Base-by-base conservation (phyloP, 2,888 invertebrate genomes). In the Eupithecia subumbrata region DNA sequence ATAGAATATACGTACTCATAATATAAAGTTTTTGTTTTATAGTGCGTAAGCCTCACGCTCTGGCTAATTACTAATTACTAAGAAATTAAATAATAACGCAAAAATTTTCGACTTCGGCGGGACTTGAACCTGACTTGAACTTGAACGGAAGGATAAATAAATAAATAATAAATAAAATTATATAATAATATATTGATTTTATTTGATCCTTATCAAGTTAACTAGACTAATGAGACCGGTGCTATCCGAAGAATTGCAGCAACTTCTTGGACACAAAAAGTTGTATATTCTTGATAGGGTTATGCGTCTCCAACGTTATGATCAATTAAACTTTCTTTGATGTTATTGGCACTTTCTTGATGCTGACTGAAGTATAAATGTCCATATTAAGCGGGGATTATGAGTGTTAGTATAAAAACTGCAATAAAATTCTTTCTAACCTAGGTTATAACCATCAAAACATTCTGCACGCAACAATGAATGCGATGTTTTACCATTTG, bases 401-500 rank as follows among this genome's bases (percentile, higher is more conserved):
- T 34, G 18, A 56, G 48, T 63, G 30, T 69, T 45, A 18, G 22
- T 34, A 60, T 34, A 40, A 69, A 60, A 75, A 40, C 30, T 68
- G 16, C 22, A 25, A 45, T 43, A 68, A 34, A 56, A 60, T 66
- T 40, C n/a, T 71, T 25, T 45, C 11, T 43, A 67, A 74, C 68
- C 14, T 48, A 60, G 73, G 12, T 18, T 64, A 52, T 48, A 74
- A 48, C 60, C 60, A 60, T 60, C 60, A 25, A 25, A 60, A 60
- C 34, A 25, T 56, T 56, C 69, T 34, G 72, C 75, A 72, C 72
- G 75, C 72, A 75, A 72, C 68, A 64, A 37, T 68, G 45, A 69
- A 75, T 45, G 25, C 48, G 30, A 66, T 72, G n/a, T 72, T 34
- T 72, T n/a, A 48, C 73, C 73, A 76, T 72, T 72, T 69, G 56